Evolutionary conservation across 53 echinoderm and acorn worm genomes (phyloP), one percentile per base, ranked within the genome.

Genomic region (Paelopatides confundens): DNA sequence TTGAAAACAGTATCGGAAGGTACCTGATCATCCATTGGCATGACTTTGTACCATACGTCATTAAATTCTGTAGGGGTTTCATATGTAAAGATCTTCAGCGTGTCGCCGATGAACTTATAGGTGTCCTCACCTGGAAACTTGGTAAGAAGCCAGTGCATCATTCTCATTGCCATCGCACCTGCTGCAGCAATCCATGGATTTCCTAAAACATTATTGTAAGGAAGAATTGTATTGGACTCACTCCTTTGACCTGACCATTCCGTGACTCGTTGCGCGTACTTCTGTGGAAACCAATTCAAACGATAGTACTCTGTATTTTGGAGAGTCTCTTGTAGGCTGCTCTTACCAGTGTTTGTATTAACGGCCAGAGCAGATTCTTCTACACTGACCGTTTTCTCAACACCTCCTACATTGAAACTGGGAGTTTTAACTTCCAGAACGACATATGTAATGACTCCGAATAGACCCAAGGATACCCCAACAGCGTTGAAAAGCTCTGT

Each of bases 381-480:
- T 29, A 63, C 38, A 11, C 38, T 63, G 36, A 83, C 83, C 9
- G 63, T 83, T 65, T 39, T 21, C 12, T 83, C 83, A 35, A n/a
- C 62, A 12, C 83, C 83, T 17, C 62, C 46, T n/a, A 83, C 83
- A 13, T 83, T 65, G 65, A 64, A 83, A 37, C 64, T 65, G 36
- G 83, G 83, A 14, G 79, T 79, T 4, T 35, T 31, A 32, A 83
- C 64, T 33, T 64, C 37, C 23, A 83, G 5, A 26, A 63, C 83
- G 11, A 83, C 65, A n/a, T 83, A 65, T 24, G 83, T 83, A 8
- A 83, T 39, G 37, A 83, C 23, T 12, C 83, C 83, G n/a, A 63
- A 83, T 3, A 83, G 83, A 63, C 83, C 83, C 83, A 83, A 4
- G 11, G 83, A 83, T 17, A 83, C 83, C 12, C 83, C 83, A 38